These are phyloP conservation scores for Cryptus armator DNA, from an alignment of 2,888 invertebrate species.

Conservation along the genomic window DNA sequence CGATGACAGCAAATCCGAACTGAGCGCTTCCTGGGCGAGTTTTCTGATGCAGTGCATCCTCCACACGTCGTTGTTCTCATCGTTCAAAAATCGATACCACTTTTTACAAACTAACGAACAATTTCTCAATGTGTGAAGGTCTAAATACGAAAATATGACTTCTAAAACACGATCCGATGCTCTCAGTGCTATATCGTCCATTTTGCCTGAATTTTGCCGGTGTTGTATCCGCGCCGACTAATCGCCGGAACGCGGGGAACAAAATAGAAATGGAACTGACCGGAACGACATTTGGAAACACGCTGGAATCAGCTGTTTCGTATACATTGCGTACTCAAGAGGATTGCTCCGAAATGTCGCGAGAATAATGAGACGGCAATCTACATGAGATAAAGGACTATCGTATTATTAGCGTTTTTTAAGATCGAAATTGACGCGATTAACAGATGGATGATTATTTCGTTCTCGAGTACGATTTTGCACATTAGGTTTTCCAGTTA, in stretches of 20 bases:
- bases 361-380: not conserved
- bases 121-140: conserved; percentile 93
- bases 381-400: not conserved
- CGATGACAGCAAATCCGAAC: conserved; percentile 95
- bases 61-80: conserved; percentile 98
- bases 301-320: conserved; percentile 23
- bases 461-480: too few relatives aligned
- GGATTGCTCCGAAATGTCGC: not conserved
- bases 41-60: conserved; percentile 94
- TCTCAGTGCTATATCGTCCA: conserved; percentile 88
- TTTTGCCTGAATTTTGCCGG: conserved; percentile 85
- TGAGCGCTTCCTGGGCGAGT: conserved; percentile 94
- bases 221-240: conserved; percentile 55
- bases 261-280: not conserved
- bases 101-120: conserved; percentile 97
- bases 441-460: too few relatives aligned
- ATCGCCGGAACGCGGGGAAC: conserved; percentile 40
- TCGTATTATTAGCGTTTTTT: too few relatives aligned
- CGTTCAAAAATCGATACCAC: conserved; percentile 93
- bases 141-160: conserved; percentile 96
- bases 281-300: conserved; percentile 17
- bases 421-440: too few relatives aligned
- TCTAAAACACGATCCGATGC: conserved; percentile 94
- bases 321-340: not conserved
- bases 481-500: not conserved